phyloP scores from a whole-genome alignment of 2,888 invertebrate genomes.

The Pollenia angustigena region DNA sequence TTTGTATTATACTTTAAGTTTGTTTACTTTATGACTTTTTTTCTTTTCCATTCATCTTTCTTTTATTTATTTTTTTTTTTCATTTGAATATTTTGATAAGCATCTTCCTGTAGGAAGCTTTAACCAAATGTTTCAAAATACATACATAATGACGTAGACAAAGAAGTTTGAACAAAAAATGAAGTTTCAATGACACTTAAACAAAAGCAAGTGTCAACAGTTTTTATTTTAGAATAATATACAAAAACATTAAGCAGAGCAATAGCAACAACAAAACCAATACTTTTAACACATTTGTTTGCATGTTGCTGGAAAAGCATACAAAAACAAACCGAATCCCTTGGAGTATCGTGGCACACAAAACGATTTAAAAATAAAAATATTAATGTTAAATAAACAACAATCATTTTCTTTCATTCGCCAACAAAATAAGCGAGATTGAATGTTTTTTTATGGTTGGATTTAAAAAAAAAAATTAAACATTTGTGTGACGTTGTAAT shows the following conservation, averaged over 20 bases:
- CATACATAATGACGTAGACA: not conserved
- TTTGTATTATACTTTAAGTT: conserved; percentile 41
- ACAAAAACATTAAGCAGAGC: not conserved
- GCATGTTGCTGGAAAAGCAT: conserved; percentile 45
- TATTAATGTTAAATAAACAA: conserved; percentile 72
- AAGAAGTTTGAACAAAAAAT: conserved; percentile 50
- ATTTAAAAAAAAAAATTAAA: conserved; percentile 5
- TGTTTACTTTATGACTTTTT: conserved; percentile 55
- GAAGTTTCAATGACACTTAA: conserved; percentile 71
- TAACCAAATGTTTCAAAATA: conserved; percentile 70
- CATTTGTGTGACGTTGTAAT: conserved; percentile 1
- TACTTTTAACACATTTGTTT: conserved; percentile 55
- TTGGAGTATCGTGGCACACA: conserved; percentile 15
- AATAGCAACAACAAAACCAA: conserved; percentile 18
- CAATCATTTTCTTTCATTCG: conserved; percentile 63
- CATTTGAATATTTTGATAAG: conserved; percentile 62
- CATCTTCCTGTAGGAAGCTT: conserved; percentile 72
- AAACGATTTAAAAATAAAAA: conserved; percentile 48
- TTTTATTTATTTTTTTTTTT: conserved; percentile 21
- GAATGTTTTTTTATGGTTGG: conserved; percentile 5
- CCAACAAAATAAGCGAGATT: conserved; percentile 34
- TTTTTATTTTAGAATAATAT: conserved; percentile 59
- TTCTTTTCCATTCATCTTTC: conserved; percentile 17
- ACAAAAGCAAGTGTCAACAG: conserved; percentile 71
- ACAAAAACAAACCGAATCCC: conserved; percentile 22